Evolutionary conservation across 2,113 vertebrate species (phyloP).

Genomic region (Cottus gobio): DNA sequence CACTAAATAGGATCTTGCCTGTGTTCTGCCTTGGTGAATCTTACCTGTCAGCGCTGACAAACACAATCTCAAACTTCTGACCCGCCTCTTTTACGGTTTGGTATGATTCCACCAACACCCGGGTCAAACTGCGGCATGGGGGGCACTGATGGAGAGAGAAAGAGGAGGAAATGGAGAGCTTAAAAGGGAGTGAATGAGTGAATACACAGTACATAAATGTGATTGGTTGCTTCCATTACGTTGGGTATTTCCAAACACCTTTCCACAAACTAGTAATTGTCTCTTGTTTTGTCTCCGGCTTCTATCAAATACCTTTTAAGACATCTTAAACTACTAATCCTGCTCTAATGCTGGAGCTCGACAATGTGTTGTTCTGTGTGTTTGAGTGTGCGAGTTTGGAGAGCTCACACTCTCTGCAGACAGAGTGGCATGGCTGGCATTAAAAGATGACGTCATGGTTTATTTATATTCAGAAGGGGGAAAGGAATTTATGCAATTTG

Average conservation of each 20-base stretch:
- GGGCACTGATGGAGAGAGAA: conserved; percentile 86
- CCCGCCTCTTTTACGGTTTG: conserved; percentile 93
- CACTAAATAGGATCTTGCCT: background rate
- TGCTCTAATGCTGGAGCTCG: conserved; percentile 23
- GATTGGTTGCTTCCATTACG: background rate
- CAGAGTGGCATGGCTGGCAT: conserved; percentile 49
- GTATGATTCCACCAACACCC: conserved; percentile 96
- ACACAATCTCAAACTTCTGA: conserved; percentile 98
- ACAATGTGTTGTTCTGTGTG: conserved; percentile 35
- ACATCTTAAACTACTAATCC: conserved; percentile 42
- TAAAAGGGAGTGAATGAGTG: background rate
- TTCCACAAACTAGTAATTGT: conserved; percentile 34
- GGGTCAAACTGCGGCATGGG: conserved; percentile 93
- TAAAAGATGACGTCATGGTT: conserved; percentile 51
- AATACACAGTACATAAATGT: background rate
- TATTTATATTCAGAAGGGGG: background rate
- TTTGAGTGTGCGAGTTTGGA: conserved; percentile 11
- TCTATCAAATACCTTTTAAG: conserved; percentile 16
- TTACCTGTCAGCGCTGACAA: conserved; percentile 98
- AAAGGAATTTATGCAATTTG: background rate
- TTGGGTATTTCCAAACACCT: conserved; percentile 34
- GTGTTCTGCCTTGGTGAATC: background rate
- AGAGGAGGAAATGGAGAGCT: background rate
- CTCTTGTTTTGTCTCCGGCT: conserved; percentile 38
- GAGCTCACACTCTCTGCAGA: conserved; percentile 8